phyloP scores from a whole-genome alignment of 2,113 vertebrate species.

The Eretmochelys imbricata region DNA sequence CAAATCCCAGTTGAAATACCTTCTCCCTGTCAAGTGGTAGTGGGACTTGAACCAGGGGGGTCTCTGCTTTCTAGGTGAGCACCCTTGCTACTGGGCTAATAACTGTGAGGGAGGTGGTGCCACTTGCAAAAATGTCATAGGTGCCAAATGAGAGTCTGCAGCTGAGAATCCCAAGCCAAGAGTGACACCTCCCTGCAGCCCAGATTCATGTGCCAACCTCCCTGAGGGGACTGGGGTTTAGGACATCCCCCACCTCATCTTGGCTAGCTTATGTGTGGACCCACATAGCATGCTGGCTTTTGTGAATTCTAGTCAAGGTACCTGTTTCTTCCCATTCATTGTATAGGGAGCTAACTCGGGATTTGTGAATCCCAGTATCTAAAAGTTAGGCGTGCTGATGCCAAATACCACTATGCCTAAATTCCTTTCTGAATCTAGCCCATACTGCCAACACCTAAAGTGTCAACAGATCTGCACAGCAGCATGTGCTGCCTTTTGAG shows the following conservation, averaged over 20 bases:
- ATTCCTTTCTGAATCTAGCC: background rate
- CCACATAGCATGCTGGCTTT: background rate
- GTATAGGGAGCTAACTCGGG: background rate
- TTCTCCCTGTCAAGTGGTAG: too few species aligned
- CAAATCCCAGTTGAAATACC: too few species aligned
- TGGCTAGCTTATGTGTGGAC: background rate
- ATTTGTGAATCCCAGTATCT: too few species aligned
- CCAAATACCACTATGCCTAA: too few species aligned
- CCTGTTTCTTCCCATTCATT: background rate
- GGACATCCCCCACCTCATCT: background rate
- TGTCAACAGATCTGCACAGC: background rate
- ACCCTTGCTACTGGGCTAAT: background rate
- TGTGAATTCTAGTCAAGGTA: background rate
- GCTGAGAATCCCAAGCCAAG: background rate
- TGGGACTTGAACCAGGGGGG: too few species aligned
- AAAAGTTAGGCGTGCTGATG: too few species aligned
- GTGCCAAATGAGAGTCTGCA: background rate
- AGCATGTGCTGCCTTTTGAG: background rate
- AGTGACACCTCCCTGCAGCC: background rate
- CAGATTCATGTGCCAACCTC: background rate
- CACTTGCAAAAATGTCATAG: background rate
- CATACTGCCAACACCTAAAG: background rate
- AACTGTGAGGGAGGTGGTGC: background rate
- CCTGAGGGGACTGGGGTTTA: background rate
- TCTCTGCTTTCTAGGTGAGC: too few species aligned